phyloP scores from a whole-genome alignment of 1,140 invertebrate species.

The Caenorhabditis inopinata region DNA sequence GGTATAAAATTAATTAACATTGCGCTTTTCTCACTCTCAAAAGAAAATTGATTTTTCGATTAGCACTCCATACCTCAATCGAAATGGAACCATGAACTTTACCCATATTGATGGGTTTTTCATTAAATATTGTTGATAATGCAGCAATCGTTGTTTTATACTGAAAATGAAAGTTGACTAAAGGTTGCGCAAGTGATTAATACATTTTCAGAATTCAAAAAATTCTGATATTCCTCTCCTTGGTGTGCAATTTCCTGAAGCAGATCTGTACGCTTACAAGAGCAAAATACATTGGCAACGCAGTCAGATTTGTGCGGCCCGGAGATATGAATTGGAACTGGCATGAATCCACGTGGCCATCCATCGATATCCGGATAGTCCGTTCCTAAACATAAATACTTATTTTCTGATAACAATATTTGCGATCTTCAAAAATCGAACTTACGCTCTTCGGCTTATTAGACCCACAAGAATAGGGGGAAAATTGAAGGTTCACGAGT shows the following conservation, averaged over 20 bases:
- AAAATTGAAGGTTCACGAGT: no score
- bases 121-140: background rate
- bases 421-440: no score
- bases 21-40: no score
- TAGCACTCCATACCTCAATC: background rate
- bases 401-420: conserved; percentile 23
- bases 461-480: no score
- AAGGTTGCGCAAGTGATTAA: background rate
- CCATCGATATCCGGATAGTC: background rate
- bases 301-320: background rate
- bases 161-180: background rate
- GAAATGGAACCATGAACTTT: background rate
- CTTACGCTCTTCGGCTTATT: no score
- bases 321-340: conserved; percentile 41
- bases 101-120: background rate
- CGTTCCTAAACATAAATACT: background rate
- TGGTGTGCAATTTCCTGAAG: background rate
- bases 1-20: no score
- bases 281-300: conserved; percentile 25
- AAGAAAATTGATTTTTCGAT: no score
- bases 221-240: background rate
- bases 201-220: background rate
- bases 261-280: background rate
- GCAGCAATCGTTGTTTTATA: background rate
- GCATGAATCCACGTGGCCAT: conserved; percentile 41